Base-by-base conservation (phyloP, 2,113 vertebrate species). In the Dascyllus trimaculatus region DNA sequence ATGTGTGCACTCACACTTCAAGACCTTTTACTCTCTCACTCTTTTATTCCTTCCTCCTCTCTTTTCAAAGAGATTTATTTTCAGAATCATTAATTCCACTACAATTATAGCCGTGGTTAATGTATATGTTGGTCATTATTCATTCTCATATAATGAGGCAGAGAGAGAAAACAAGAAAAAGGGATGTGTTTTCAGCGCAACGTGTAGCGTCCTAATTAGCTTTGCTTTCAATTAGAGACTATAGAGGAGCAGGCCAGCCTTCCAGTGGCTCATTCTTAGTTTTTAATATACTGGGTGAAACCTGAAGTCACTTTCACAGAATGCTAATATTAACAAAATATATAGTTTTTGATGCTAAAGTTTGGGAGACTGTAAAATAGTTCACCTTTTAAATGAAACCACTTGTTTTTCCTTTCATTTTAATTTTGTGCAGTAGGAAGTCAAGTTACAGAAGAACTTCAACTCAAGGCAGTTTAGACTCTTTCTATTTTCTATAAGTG, bases 21-120 rank as follows among this genome's bases (percentile, higher is more conserved):
- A 69, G 77, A 87, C 85, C 60, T 66, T 58, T 68, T 64, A 57
- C 94, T 91, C 94, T 93, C 93, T 91, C 90, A 81, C 93, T 90
- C 92, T 93, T 63, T 61, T 38, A 71, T 75, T 49, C 24, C 46
- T 61, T 59, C 64, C 48, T 62, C 25, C 32, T 72, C 53, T 65
- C 56, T 66, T 75, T 88, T 86, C 78, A 77, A 75, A 77, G 57
- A 61, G 71, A 77, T 79, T 82, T 83, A 82, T 82, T 85, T 86
- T 79, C 75, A 83, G 78, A 86, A 85, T 81, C 85, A 88, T 82
- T 90, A 78, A 85, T 80, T 71, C 48, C 35, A 45, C 32, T 67
- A 75, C 60, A 88, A 84, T 88, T 89, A 87, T 49, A 57, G 53
- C 71, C n/a, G 43, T 22, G 45, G 15, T 79, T 90, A 75, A 87